Base-by-base conservation (phyloP, 2,113 vertebrate genomes). In the Cromileptes altivelis region DNA sequence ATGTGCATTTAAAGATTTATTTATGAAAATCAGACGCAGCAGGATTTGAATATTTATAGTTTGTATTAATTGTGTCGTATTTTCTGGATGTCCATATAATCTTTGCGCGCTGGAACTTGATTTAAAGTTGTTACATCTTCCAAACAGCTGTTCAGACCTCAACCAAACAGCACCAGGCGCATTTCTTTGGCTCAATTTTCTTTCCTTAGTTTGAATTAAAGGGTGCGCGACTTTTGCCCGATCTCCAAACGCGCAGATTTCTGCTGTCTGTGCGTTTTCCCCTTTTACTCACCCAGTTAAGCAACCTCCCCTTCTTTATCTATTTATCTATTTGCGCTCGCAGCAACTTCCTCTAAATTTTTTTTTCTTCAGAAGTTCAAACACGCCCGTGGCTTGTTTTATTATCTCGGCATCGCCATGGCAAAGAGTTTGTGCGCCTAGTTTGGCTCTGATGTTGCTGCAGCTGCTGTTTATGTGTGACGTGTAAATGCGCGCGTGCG, bases 361-460 rank as follows among this genome's bases (percentile, higher is more conserved):
- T 93, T 89, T 50, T 93, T 89, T 85, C 84, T 87, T 94, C 89
- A 89, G 93, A 96, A 95, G 94, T 93, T 88, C 86, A 92, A 92
- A 92, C 84, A 64, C 81, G 91, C 92, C 90, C 71, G 62, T 75
- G 92, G 94, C 92, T 85, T 84, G 64, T 78, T 81, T 90, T 92
- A 91, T 94, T 93, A 94, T 95, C 93, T 91, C 75, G n/a, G 49
- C 85, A 94, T 91, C 90, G 70, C 76, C 55, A n/a, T 88, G 72
- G 72, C 81, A 82, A 70, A 88, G 63, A 90, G 85, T 93, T 85
- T 88, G 80, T 12, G 18, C 75, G 78, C 73, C 69, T 67, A 70
- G 68, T 88, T 85, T 53, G 68, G 70, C 76, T 81, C 74, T 19
- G 71, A 25, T 23, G 75, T 74, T 70, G 78, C 67, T 67, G 85